Conservation (phyloP, 2,888 invertebrate species). For the Thereva unica region DNA sequence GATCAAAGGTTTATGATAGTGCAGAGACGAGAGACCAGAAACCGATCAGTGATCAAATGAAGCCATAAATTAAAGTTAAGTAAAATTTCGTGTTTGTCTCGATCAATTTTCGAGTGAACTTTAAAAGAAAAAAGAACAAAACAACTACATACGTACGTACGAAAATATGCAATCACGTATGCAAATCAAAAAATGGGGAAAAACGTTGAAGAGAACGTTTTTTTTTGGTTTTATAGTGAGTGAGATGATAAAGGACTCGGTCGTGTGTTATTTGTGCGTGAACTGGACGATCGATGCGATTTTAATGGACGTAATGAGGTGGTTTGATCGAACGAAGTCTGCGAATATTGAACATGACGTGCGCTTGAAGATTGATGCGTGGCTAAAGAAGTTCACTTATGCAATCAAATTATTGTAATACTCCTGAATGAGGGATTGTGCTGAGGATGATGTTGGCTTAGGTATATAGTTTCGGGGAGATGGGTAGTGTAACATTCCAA, state of each 20-base stretch:
- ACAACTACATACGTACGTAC: neutral
- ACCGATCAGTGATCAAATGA: conserved; percentile 17
- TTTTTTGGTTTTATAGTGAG: conserved; percentile 10
- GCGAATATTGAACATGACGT: neutral
- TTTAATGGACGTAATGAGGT: conserved; percentile 26
- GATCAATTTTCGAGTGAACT: conserved; percentile 14
- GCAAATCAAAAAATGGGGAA: conserved; percentile 17
- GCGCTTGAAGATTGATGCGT: too few species aligned
- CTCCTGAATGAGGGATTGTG: too few species aligned
- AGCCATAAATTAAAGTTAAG: conserved; percentile 34
- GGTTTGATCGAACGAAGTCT: conserved; percentile 5
- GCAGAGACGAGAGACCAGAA: conserved; percentile 1
- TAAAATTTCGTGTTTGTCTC: conserved; percentile 34
- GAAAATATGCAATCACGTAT: conserved; percentile 24
- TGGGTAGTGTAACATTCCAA: too few species aligned
- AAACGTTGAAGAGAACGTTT: conserved; percentile 12
- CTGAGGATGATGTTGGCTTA: too few species aligned
- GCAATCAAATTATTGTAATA: too few species aligned
- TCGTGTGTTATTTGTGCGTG: neutral
- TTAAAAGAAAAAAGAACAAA: neutral
- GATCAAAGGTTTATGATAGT: conserved; percentile 7
- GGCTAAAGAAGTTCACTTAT: too few species aligned
- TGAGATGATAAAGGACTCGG: neutral
- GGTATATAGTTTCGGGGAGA: too few species aligned
- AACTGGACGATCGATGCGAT: conserved; percentile 11